Percentiles rank a stretch among this genome's conserved stretches.
These are phyloP conservation scores for Grapholita molesta DNA, from an alignment of 1,140 invertebrate species.

Conservation along the genomic window DNA sequence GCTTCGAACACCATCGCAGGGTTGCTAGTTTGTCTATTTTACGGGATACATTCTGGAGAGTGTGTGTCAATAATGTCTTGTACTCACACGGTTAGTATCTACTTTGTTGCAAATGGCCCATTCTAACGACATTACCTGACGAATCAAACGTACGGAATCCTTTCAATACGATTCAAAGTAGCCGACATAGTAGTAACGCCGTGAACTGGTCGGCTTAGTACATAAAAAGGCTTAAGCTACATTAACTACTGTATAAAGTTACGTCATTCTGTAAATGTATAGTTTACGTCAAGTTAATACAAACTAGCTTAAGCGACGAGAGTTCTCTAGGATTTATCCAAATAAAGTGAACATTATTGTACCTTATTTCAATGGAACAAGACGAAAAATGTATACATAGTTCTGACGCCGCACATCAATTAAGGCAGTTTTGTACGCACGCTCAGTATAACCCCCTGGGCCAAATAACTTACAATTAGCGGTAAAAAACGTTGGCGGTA, in stretches of 20 bases:
- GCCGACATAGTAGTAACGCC: neutral
- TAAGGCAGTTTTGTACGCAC: neutral
- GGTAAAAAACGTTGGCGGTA: constrained; percentile 39
- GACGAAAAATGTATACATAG: neutral
- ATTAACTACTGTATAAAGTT: neutral
- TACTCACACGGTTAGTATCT: neutral
- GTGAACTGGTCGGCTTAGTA: neutral
- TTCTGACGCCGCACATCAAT: neutral
- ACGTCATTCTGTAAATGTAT: neutral
- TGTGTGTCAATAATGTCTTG: too few relatives aligned
- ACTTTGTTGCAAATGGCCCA: neutral
- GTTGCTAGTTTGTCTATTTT: too few relatives aligned
- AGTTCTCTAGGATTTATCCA: neutral
- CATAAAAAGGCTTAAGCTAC: neutral
- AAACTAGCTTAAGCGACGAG: neutral
- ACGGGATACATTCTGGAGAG: too few relatives aligned
- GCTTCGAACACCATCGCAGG: too few relatives aligned
- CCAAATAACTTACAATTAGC: constrained; percentile 46
- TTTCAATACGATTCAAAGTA: neutral
- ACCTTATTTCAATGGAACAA: neutral
- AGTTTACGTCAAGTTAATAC: neutral
- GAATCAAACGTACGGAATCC: neutral
- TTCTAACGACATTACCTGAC: neutral
- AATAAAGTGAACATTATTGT: neutral
- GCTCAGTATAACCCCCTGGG: constrained; percentile 14